Conservation (phyloP, 2,888 invertebrate species). For the Dynastes grantii region DNA sequence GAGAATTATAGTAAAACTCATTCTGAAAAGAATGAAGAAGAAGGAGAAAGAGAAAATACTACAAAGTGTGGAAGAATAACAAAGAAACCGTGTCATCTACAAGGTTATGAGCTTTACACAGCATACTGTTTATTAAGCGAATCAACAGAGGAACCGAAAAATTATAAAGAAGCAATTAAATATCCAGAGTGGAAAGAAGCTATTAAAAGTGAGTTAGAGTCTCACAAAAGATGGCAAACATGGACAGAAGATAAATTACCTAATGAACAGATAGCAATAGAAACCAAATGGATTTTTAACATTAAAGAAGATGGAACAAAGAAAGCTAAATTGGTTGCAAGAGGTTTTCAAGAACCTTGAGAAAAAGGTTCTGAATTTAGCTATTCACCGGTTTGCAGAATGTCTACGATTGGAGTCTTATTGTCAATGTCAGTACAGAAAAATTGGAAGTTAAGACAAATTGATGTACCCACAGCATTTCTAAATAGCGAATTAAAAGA, state of each 20-base stretch:
- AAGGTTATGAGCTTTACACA: conserved; percentile 36
- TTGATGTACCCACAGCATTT: conserved; percentile 51
- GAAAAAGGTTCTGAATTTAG: conserved; percentile 12
- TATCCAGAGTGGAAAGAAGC: conserved; percentile 46
- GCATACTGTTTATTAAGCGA: conserved; percentile 30
- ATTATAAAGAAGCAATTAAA: conserved; percentile 36
- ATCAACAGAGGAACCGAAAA: conserved; percentile 6
- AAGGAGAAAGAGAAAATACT: too few relatives aligned
- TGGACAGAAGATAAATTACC: conserved; percentile 14
- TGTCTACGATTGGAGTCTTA: too few relatives aligned
- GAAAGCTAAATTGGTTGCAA: conserved; percentile 58
- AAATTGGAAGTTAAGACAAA: conserved; percentile 42
- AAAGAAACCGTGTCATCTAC: conserved; percentile 33
- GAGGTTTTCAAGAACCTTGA: conserved; percentile 55
- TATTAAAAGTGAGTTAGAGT: conserved; percentile 28
- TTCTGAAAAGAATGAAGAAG: too few relatives aligned
- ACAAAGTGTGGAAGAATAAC: conserved; percentile 33
- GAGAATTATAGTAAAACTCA: too few relatives aligned
- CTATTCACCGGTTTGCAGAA: too few relatives aligned
- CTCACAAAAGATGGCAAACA: conserved; percentile 42
- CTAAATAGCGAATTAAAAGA: conserved; percentile 48
- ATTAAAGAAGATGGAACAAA: conserved; percentile 54
- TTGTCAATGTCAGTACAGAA: conserved; percentile 27
- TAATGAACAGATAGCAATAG: conserved; percentile 43
- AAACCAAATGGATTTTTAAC: conserved; percentile 53